These are phyloP conservation scores for Lasiommata megera DNA, from an alignment of 2,888 invertebrate genomes.

Conservation along the genomic window DNA sequence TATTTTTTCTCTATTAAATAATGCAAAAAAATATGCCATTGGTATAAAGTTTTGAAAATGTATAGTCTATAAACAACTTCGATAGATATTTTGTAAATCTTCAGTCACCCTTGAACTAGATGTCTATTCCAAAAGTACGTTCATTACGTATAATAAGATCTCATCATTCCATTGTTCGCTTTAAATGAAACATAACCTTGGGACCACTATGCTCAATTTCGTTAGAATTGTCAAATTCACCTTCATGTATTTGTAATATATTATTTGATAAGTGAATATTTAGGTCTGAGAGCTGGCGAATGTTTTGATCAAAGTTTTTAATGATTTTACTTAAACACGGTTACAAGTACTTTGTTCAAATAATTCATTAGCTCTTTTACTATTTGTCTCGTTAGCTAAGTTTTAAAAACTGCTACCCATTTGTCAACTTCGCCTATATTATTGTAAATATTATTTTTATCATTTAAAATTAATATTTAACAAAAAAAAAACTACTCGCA, in stretches of 20 bases:
- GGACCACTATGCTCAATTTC: constrained; percentile 65
- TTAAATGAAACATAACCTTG: constrained; percentile 50
- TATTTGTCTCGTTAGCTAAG: constrained; percentile 41
- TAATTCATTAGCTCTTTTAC: constrained; percentile 5
- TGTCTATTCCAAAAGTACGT: constrained; percentile 32
- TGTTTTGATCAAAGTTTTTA: not conserved
- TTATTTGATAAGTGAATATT: constrained; percentile 39
- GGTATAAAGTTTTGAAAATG: not conserved
- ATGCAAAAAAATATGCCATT: not conserved
- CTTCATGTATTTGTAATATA: constrained; percentile 52
- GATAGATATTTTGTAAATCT: not conserved
- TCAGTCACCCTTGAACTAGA: constrained; percentile 16
- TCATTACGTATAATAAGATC: constrained; percentile 56
- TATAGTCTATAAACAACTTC: not conserved
- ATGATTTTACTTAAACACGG: not conserved
- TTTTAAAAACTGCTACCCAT: constrained; percentile 50
- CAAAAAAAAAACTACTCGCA: constrained; percentile 30
- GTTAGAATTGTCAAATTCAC: constrained; percentile 43
- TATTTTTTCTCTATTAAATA: too few species aligned
- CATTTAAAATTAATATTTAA: constrained; percentile 55
- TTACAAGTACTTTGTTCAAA: not conserved
- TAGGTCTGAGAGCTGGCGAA: not conserved
- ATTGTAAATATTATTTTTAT: constrained; percentile 52
- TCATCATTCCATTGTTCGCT: constrained; percentile 75
- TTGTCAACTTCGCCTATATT: constrained; percentile 44